Evolutionary conservation across 2,888 invertebrate genomes (phyloP).

Genomic region (Platycheirus rosarum): DNA sequence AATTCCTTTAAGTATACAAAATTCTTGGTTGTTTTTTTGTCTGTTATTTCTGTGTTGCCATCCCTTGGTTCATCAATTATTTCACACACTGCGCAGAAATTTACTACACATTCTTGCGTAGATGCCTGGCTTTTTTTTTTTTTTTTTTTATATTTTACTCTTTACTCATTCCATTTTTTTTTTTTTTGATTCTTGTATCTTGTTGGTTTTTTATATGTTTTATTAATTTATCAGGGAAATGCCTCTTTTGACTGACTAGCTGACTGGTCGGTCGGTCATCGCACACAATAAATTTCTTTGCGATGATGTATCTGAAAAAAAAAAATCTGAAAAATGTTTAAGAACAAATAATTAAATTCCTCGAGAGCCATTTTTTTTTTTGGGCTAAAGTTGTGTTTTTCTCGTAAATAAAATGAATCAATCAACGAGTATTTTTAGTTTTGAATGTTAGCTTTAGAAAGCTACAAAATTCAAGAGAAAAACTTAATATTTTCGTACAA

Average conservation of each 20-base stretch:
- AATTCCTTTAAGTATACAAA: constrained; percentile 60
- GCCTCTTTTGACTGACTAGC: constrained; percentile 11
- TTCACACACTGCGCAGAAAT: constrained; percentile 72
- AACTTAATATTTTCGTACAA: too few relatives aligned
- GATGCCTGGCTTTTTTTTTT: constrained; percentile 58
- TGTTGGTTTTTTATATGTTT: constrained; percentile 29
- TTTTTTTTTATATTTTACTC: constrained; percentile 20
- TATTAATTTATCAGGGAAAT: constrained; percentile 62
- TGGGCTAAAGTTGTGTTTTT: background rate
- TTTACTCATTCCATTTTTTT: constrained; percentile 26
- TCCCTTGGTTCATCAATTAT: constrained; percentile 61
- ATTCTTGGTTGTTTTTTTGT: constrained; percentile 48
- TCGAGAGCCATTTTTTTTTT: constrained; percentile 17
- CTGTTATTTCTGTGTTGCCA: constrained; percentile 40
- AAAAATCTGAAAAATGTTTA: constrained; percentile 16
- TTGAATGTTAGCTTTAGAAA: background rate
- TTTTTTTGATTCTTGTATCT: constrained; percentile 25
- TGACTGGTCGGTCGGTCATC: constrained; percentile 18
- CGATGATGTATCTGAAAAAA: constrained; percentile 39
- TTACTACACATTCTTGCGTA: constrained; percentile 73
- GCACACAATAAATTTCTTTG: constrained; percentile 54
- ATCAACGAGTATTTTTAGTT: background rate
- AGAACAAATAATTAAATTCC: constrained; percentile 17
- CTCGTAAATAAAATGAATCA: constrained; percentile 25
- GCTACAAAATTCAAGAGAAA: too few relatives aligned